These are phyloP conservation scores for Epinephelus awoara DNA, from an alignment of 2,797 vertebrate species.

Conservation along the genomic window DNA sequence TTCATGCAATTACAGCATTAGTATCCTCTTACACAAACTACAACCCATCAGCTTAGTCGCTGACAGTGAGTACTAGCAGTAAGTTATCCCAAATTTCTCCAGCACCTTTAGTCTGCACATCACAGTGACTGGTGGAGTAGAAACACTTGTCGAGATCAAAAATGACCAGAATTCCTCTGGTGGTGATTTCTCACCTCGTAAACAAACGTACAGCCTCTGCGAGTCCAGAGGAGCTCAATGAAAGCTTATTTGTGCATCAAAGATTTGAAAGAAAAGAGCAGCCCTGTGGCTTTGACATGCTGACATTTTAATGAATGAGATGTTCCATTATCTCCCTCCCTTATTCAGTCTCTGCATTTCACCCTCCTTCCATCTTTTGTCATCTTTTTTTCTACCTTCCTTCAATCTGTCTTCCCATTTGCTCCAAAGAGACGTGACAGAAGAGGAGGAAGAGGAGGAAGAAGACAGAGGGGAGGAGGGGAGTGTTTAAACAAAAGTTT, in stretches of 20 bases:
- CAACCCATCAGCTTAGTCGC: constrained; percentile 2
- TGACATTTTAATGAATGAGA: constrained; percentile 72
- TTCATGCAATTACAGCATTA: constrained; percentile 1
- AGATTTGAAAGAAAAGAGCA: constrained; percentile 27
- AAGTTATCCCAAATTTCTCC: background rate
- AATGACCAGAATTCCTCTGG: background rate
- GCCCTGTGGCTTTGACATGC: constrained; percentile 45
- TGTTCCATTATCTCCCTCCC: constrained; percentile 57
- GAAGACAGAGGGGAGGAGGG: background rate
- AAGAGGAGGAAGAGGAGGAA: constrained; percentile 32
- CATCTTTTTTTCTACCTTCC: constrained; percentile 51
- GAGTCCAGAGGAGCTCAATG: constrained; percentile 16
- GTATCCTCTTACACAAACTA: background rate
- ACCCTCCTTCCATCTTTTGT: constrained; percentile 52
- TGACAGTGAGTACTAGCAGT: background rate
- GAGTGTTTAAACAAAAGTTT: constrained; percentile 45
- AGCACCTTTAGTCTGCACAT: background rate
- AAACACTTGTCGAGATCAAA: constrained; percentile 8
- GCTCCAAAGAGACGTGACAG: constrained; percentile 48
- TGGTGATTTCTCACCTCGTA: constrained; percentile 28
- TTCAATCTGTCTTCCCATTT: constrained; percentile 54
- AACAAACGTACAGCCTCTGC: constrained; percentile 31
- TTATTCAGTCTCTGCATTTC: constrained; percentile 42
- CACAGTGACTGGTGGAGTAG: background rate
- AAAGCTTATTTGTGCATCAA: constrained; percentile 35